Evolutionary conservation across 2,113 vertebrate genomes (phyloP).

Genomic region (Lasiurus cinereus): DNA sequence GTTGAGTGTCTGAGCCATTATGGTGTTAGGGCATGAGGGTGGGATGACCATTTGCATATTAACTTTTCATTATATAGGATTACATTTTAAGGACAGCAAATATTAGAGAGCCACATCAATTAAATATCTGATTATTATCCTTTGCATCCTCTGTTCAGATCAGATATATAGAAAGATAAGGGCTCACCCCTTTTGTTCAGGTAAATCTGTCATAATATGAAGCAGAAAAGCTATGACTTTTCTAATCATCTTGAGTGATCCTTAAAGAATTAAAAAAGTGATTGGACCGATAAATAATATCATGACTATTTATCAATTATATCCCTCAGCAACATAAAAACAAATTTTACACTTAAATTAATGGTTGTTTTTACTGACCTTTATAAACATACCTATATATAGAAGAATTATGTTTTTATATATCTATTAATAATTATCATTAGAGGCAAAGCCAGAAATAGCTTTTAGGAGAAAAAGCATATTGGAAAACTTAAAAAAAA

Average conservation of each 20-base stretch:
- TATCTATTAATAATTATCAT: neutral
- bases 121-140: neutral
- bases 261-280: conserved; percentile 37
- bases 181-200: neutral
- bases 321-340: conserved; percentile 28
- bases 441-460: neutral
- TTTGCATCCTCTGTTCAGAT: neutral
- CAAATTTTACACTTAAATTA: conserved; percentile 32
- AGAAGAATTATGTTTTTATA: neutral
- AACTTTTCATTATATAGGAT: no score
- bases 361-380: neutral
- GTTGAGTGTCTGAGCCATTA: no score
- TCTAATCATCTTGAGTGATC: neutral
- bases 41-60: no score
- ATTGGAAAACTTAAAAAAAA: neutral
- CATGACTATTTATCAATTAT: conserved; percentile 18
- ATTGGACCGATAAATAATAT: neutral
- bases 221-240: neutral
- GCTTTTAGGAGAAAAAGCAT: neutral
- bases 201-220: neutral
- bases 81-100: neutral
- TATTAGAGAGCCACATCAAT: neutral
- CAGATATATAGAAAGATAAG: neutral
- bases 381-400: neutral
- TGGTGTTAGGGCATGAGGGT: no score